Conservation (phyloP, 2,113 vertebrate genomes). For the Cyprinodon brontotheroides region DNA sequence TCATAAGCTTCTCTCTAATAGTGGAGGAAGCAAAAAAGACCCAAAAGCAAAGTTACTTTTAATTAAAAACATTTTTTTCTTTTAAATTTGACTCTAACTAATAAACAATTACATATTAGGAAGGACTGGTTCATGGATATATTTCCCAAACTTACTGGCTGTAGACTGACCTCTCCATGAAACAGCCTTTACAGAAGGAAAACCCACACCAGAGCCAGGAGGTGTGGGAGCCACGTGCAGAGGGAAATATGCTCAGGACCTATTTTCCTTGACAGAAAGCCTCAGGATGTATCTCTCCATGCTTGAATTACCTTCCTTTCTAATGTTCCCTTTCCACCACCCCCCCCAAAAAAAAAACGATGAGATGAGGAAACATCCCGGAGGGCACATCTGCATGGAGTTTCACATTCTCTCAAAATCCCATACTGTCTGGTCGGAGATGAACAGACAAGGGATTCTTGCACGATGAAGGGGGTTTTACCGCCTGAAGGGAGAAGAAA, state of each 20-base stretch:
- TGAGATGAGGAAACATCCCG: conserved; percentile 61
- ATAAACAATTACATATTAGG: background rate
- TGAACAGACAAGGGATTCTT: conserved; percentile 64
- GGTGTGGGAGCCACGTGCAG: conserved; percentile 68
- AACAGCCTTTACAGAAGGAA: conserved; percentile 34
- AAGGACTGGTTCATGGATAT: background rate
- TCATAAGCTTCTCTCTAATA: too few species aligned
- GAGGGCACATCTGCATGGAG: conserved; percentile 59
- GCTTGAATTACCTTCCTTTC: conserved; percentile 57
- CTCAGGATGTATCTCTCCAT: conserved; percentile 30
- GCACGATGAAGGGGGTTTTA: conserved; percentile 54
- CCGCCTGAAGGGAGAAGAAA: conserved; percentile 42
- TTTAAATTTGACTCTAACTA: background rate
- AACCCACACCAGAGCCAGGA: conserved; percentile 56
- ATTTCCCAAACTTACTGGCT: background rate
- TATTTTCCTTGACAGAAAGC: conserved; percentile 37
- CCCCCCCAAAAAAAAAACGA: conserved; percentile 39
- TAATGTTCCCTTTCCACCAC: conserved; percentile 7
- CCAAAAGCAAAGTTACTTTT: background rate
- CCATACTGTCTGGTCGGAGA: conserved; percentile 69
- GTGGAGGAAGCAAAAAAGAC: too few species aligned
- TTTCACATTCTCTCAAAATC: conserved; percentile 56
- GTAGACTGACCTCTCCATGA: conserved; percentile 22
- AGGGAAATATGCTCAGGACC: conserved; percentile 37
- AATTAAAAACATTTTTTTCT: too few species aligned